Conservation (phyloP, 2,888 invertebrate genomes). For the Tipula vernalis region DNA sequence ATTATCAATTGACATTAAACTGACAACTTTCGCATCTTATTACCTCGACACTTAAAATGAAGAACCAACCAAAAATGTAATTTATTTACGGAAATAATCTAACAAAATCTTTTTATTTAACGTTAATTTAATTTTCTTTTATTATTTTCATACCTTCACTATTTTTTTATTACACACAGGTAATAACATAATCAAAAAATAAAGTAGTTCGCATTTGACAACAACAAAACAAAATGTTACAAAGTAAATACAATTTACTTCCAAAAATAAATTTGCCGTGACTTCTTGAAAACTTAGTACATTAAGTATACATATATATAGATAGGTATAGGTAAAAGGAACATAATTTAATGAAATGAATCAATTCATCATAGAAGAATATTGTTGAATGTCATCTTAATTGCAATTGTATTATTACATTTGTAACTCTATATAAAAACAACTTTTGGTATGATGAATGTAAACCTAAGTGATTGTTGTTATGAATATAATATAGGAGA, state of each 20-base stretch:
- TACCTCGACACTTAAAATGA: not conserved
- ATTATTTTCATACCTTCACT: not conserved
- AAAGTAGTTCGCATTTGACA: not conserved
- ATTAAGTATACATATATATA: not conserved
- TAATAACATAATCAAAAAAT: not conserved
- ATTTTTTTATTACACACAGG: not conserved
- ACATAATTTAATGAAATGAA: not conserved
- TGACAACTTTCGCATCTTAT: not conserved
- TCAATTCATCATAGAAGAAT: slow-evolving; percentile 6
- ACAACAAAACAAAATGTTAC: not conserved
- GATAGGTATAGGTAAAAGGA: not conserved
- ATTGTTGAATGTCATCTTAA: slow-evolving; percentile 10
- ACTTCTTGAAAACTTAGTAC: not conserved
- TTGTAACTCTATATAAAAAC: not conserved
- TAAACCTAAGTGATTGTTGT: not conserved
- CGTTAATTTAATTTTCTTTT: not conserved
- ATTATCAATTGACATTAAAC: not conserved
- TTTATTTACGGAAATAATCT: not conserved
- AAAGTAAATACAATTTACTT: not conserved
- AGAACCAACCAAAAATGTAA: not conserved
- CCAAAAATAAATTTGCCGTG: slow-evolving; percentile 8
- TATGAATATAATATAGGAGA: not conserved
- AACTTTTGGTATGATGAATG: not conserved
- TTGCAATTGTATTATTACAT: slow-evolving; percentile 9
- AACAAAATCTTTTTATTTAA: not conserved